Evolutionary conservation across 2,797 vertebrate genomes (phyloP).

Genomic region (Halcyon leucocephala): DNA sequence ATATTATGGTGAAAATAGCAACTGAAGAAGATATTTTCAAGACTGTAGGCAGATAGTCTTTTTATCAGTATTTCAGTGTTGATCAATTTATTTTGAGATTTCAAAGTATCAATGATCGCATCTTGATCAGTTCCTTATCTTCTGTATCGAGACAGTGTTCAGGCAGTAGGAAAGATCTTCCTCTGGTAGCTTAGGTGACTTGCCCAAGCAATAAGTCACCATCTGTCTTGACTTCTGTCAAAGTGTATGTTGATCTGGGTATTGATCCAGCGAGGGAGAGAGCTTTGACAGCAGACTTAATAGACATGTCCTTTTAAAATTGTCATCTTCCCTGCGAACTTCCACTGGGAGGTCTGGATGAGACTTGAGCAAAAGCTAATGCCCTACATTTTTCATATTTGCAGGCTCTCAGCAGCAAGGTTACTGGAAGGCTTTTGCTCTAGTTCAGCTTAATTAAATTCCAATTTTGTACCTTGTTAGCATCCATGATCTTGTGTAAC

Average conservation of each 20-base stretch:
- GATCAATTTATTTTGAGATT: background rate
- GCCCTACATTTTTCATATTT: background rate
- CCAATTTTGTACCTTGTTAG: conserved; percentile 6
- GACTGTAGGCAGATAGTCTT: background rate
- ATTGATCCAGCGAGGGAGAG: background rate
- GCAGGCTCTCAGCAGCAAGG: background rate
- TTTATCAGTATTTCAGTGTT: background rate
- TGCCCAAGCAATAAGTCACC: background rate
- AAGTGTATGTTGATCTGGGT: background rate
- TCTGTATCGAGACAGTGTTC: background rate
- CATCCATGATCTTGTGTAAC: background rate
- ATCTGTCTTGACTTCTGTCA: background rate
- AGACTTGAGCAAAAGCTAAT: background rate
- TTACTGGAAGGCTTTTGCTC: conserved; percentile 33
- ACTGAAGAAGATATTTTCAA: background rate
- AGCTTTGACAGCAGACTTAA: conserved; percentile 6
- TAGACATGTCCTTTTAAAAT: background rate
- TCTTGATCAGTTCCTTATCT: background rate
- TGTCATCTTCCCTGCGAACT: background rate
- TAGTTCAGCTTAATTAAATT: conserved; percentile 50
- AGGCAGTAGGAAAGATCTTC: background rate
- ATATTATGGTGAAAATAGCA: background rate
- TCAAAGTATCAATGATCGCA: background rate
- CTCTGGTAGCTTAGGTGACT: background rate
- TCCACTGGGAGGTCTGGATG: background rate